phyloP scores from a whole-genome alignment of 2,113 vertebrate species.

The Corythornis cristatus region DNA sequence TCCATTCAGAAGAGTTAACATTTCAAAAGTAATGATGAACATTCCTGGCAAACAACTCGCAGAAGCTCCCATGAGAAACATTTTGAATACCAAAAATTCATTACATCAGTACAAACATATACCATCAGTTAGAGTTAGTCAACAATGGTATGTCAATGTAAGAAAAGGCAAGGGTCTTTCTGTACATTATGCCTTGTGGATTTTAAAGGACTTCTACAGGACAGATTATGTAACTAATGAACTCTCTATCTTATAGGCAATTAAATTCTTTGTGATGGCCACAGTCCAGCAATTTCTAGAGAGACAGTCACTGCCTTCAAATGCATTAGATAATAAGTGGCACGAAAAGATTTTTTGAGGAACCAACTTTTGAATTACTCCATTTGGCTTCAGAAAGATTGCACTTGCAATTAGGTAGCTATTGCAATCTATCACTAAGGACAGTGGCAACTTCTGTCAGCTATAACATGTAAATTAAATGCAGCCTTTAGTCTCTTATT shows the following conservation, averaged over 20 bases:
- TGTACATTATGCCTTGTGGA: neutral
- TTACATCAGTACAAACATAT: neutral
- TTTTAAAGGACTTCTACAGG: neutral
- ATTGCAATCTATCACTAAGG: neutral
- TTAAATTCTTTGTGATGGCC: neutral
- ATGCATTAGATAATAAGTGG: neutral
- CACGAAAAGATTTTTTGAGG: neutral
- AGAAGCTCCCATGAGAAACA: neutral
- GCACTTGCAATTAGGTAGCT: neutral
- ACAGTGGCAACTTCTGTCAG: neutral
- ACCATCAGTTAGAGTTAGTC: neutral
- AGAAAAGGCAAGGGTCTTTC: neutral
- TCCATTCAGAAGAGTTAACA: neutral
- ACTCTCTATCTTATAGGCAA: neutral
- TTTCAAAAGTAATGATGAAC: neutral
- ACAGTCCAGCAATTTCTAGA: neutral
- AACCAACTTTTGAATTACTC: neutral
- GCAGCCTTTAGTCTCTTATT: neutral
- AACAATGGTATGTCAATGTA: neutral
- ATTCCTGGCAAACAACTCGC: neutral
- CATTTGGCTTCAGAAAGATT: neutral
- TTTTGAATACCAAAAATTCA: conserved; percentile 16
- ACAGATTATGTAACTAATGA: neutral
- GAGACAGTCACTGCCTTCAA: neutral
- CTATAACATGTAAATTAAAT: neutral